These are phyloP conservation scores for Peromyscus maniculatus DNA, from an alignment of 2,113 vertebrate genomes.

Conservation along the genomic window DNA sequence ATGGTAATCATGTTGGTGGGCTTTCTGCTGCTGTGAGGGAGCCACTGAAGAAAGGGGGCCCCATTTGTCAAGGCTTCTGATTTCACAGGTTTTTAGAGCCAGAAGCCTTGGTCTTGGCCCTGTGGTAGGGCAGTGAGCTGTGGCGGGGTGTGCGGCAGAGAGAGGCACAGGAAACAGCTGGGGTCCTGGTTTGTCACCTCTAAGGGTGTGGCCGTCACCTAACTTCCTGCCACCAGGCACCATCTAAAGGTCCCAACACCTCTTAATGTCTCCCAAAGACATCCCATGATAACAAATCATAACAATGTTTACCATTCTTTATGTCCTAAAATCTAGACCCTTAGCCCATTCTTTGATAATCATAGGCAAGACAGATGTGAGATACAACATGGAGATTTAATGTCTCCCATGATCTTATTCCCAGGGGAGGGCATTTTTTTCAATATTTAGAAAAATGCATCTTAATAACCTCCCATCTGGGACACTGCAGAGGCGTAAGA, in stretches of 20 bases:
- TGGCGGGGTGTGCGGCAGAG: not conserved
- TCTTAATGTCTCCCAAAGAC: not conserved
- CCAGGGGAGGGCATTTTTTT: not conserved
- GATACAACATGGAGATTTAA: conserved; percentile 20
- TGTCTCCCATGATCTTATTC: not conserved
- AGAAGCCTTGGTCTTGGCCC: not conserved
- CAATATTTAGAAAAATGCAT: conserved; percentile 5
- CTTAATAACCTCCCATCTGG: conserved; percentile 13
- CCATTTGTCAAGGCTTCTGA: not conserved
- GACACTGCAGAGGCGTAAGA: not conserved
- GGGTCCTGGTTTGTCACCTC: not conserved
- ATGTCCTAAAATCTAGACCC: not conserved
- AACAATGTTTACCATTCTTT: not conserved
- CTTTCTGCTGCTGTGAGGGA: not conserved
- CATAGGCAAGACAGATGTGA: conserved; percentile 34
- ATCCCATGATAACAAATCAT: not conserved
- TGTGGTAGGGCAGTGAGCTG: not conserved
- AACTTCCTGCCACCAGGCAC: not conserved
- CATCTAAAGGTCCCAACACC: not conserved
- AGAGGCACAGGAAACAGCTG: not conserved
- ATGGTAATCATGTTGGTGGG: not conserved
- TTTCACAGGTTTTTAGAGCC: not conserved
- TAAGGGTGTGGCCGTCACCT: not conserved
- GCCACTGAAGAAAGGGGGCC: not conserved
- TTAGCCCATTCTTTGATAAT: not conserved